phyloP scores from a whole-genome alignment of 2,113 vertebrate species.

The Podiceps cristatus region DNA sequence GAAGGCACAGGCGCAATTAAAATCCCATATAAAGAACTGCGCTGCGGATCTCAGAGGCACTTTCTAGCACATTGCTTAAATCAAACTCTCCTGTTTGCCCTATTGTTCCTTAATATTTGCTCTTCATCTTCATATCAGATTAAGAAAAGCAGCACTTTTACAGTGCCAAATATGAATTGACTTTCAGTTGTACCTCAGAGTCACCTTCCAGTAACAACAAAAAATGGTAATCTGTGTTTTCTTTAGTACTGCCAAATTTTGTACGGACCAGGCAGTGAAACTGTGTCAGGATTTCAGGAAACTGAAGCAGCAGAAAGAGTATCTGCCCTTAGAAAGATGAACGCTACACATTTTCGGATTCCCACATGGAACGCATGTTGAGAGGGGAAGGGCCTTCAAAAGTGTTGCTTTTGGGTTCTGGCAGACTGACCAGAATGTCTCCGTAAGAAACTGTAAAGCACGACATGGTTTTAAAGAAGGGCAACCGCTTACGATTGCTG shows the following conservation, averaged over 20 bases:
- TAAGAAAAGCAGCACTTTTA: background rate
- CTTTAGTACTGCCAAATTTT: background rate
- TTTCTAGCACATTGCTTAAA: background rate
- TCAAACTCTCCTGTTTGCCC: background rate
- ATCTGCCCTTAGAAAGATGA: background rate
- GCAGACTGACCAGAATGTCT: conserved; percentile 20
- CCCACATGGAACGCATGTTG: background rate
- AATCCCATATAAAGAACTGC: background rate
- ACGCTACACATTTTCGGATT: background rate
- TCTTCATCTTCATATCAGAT: background rate
- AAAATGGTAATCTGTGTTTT: background rate
- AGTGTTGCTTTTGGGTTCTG: background rate
- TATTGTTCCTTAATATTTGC: background rate
- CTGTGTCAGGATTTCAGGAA: background rate
- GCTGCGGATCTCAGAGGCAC: background rate
- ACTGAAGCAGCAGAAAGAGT: background rate
- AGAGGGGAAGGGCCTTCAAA: background rate
- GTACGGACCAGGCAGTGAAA: background rate
- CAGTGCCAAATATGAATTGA: background rate
- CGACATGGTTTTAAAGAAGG: background rate
- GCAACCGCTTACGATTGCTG: background rate
- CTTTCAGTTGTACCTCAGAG: background rate
- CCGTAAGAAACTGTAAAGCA: background rate
- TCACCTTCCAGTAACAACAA: background rate
- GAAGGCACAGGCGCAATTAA: background rate